Evolutionary conservation across 92 coral and sea anemone species (phyloP).

Genomic region (Nematostella vectensis): DNA sequence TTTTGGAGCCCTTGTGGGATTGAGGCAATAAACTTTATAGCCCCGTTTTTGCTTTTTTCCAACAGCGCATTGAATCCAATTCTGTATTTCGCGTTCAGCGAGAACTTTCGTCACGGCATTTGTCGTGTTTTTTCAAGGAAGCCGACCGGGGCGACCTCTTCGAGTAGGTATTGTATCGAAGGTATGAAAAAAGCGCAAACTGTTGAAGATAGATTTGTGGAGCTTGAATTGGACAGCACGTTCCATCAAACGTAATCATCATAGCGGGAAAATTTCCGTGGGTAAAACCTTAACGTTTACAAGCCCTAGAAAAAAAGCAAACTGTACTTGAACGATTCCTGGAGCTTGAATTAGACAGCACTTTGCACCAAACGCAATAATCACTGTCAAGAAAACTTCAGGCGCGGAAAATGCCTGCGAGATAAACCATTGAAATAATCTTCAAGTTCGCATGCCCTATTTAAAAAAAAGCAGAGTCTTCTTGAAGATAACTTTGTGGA

Average conservation of each 20-base stretch:
- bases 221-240: not conserved
- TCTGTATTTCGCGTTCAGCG: slow-evolving; percentile 51
- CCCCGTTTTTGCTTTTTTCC: slow-evolving; percentile 21
- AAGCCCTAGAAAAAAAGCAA: not conserved
- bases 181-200: not conserved
- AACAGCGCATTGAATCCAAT: slow-evolving; percentile 39
- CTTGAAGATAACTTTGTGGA: not conserved
- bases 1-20: slow-evolving; percentile 15
- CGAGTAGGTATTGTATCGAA: not conserved
- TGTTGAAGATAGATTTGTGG: not conserved
- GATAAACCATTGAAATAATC: too few species aligned
- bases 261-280: too few species aligned
- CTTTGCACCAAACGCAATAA: too few species aligned
- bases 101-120: slow-evolving; percentile 42
- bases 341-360: not conserved
- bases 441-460: not conserved
- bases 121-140: slow-evolving; percentile 18
- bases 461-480: not conserved
- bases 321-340: not conserved
- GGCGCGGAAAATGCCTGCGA: too few species aligned
- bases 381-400: too few species aligned
- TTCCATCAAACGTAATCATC: too few species aligned
- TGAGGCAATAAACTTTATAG: slow-evolving; percentile 8
- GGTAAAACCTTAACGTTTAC: not conserved
- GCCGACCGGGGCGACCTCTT: not conserved